phyloP scores from a whole-genome alignment of 2,888 invertebrate species.

The Clistopyga incitator region DNA sequence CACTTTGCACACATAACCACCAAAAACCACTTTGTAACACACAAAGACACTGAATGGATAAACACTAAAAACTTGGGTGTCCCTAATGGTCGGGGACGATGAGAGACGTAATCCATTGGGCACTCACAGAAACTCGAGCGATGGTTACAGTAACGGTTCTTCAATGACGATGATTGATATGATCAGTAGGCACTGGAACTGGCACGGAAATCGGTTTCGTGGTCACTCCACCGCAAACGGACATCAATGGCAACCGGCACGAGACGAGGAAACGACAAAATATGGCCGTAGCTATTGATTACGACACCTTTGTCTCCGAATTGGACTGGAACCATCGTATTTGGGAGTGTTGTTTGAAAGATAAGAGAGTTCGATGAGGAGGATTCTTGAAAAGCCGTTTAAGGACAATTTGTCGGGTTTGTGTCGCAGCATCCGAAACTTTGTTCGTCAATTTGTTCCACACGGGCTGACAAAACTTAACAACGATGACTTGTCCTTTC shows the following conservation, averaged over 20 bases:
- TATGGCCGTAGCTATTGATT: neutral
- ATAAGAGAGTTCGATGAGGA: neutral
- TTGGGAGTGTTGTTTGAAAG: neutral
- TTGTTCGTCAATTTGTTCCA: neutral
- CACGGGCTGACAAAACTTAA: too few relatives aligned
- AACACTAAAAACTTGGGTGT: neutral
- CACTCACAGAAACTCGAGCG: neutral
- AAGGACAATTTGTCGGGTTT: neutral
- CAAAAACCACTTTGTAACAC: neutral
- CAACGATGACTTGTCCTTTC: neutral
- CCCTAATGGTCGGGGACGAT: too few relatives aligned
- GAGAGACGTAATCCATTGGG: conserved; percentile 6
- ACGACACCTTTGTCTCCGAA: neutral
- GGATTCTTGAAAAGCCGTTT: neutral
- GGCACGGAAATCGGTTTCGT: neutral
- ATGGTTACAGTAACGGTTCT: neutral
- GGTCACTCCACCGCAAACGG: neutral
- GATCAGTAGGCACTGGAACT: neutral
- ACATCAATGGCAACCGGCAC: conserved; percentile 18
- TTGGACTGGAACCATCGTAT: conserved; percentile 3
- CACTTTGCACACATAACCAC: neutral
- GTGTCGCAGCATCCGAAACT: neutral
- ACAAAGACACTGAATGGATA: neutral
- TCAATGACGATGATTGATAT: neutral
- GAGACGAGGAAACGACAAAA: neutral